Evolutionary conservation across 2,113 vertebrate genomes (phyloP).

Genomic region (Spheniscus mendiculus): DNA sequence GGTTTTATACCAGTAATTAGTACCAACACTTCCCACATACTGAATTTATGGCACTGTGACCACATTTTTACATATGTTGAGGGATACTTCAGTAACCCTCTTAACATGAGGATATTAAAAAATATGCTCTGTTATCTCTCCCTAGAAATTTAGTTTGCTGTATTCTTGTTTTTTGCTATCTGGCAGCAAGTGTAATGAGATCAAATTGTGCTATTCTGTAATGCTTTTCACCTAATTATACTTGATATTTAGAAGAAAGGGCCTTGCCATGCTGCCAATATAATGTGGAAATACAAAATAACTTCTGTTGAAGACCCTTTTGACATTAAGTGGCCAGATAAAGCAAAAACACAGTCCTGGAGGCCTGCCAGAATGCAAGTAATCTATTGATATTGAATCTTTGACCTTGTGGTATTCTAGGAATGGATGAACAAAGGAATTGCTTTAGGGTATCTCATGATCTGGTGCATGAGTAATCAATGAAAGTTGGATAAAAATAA

Average conservation of each 20-base stretch:
- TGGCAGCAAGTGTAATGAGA: background rate
- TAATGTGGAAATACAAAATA: background rate
- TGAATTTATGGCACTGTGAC: constrained; percentile 51
- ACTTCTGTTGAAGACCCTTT: background rate
- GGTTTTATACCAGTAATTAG: constrained; percentile 64
- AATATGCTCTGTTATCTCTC: background rate
- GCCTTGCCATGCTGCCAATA: background rate
- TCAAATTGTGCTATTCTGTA: background rate
- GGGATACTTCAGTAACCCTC: constrained; percentile 36
- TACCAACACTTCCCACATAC: constrained; percentile 58
- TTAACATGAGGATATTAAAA: constrained; percentile 35
- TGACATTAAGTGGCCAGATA: background rate
- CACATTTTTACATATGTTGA: constrained; percentile 61
- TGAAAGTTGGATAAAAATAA: background rate
- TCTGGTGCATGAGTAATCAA: background rate
- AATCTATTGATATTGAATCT: background rate
- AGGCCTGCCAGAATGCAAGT: background rate
- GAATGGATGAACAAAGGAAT: background rate
- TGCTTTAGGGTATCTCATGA: background rate
- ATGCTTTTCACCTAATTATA: background rate
- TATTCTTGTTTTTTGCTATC: background rate
- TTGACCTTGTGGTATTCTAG: background rate
- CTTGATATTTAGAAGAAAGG: background rate
- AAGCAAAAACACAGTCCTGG: background rate
- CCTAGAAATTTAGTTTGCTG: constrained; percentile 9